Evolutionary conservation across 2,797 vertebrate genomes (phyloP).

Genomic region (Argyrosomus regius): DNA sequence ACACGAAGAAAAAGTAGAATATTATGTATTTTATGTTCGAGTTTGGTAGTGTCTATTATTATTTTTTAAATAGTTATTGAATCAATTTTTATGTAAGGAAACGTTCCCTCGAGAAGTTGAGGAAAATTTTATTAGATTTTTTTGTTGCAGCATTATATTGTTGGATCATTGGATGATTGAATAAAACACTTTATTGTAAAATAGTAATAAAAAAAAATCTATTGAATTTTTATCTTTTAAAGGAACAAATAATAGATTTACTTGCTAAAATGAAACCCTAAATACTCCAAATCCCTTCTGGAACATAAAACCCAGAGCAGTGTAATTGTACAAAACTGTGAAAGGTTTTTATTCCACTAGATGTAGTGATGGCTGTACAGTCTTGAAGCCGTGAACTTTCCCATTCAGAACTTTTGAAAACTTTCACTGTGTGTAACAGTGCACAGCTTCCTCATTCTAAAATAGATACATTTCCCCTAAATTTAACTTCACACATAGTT

Average conservation of each 20-base stretch:
- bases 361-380: not conserved
- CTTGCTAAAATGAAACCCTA: conserved; percentile 24
- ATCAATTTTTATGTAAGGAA: not conserved
- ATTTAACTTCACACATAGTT: not conserved
- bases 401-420: conserved; percentile 39
- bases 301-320: not conserved
- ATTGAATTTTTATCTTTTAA: conserved; percentile 11
- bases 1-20: not conserved
- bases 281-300: conserved; percentile 11
- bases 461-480: not conserved
- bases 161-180: not conserved
- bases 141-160: conserved; percentile 4
- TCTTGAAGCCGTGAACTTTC: conserved; percentile 9
- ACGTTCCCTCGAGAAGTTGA: not conserved
- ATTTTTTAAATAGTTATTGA: not conserved
- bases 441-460: not conserved
- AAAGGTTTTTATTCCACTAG: conserved; percentile 12
- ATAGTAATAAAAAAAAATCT: not conserved
- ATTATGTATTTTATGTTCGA: not conserved
- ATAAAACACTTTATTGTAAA: conserved; percentile 6
- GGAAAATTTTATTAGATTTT: not conserved
- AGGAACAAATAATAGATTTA: conserved; percentile 18
- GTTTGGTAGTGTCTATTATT: not conserved
- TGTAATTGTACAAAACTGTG: not conserved
- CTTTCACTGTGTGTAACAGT: not conserved